Base-by-base conservation (phyloP, 2,888 invertebrate genomes). In the Diogma glabrata region DNA sequence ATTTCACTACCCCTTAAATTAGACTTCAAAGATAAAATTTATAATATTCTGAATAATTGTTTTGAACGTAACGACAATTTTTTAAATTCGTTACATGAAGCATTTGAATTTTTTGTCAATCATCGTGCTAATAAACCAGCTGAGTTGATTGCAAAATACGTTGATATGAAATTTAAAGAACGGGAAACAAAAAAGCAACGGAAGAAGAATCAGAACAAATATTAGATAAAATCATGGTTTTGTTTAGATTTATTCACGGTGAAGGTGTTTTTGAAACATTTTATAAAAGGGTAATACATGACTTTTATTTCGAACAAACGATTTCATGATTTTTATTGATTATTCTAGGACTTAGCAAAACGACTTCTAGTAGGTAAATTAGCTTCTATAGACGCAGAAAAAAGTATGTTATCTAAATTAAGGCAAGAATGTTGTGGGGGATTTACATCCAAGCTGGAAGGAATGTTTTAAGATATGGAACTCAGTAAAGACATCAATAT, bases 401-500 rank as follows among this genome's bases (percentile, higher is more conserved):
- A 99, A 67, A 93, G 94, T 16, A 99, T 99, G 96, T 73, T 99
- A n/a, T 93, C 94, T 47, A 99, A 99, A 71, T 73, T 99, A 58
- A 99, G 99, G 66, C 96, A 97, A 70, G 99, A 99, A 73, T 99
- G 99, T 67, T 99, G 99, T 3, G 94, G 95, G 22, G 96, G 93
- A 3, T 99, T 99, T 69, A 99, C 99, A 0, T 93, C 93, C 54
- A 99, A 99, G 69, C 73, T 99, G 12, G 99, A 99, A 69, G 97
- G 97, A 61, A 99, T 99, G 99, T 99, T 99, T 69, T 97, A 97
- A 69, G 99, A 99, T 61, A 99, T 99, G 96, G 99, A 99, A 69
- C 73, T 97, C 28, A 96, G 95, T 53, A 92, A 93, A 71, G 97
- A 99, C 66, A 88, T 97, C 57, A 95, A 93, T 72, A 82, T 88